A percentile compares a stretch with the other conserved stretches of the same genome.
phyloP scores from a whole-genome alignment of 2,113 vertebrate genomes.

The Carassius carassius region DNA sequence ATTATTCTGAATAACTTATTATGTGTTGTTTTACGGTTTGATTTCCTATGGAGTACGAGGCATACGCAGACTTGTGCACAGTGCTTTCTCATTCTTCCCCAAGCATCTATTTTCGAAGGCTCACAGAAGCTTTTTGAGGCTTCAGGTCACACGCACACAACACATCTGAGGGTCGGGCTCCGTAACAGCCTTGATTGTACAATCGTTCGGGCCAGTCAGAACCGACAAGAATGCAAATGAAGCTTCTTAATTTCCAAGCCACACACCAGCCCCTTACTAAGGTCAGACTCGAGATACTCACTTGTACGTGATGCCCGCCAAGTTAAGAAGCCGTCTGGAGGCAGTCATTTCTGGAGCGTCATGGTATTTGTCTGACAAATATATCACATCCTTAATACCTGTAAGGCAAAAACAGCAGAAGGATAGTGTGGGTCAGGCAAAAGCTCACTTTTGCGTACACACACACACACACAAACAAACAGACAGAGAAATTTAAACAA shows the following conservation, averaged over 20 bases:
- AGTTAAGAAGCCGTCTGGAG: conserved; percentile 82
- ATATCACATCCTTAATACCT: conserved; percentile 94
- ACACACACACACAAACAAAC: neutral
- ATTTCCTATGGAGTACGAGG: neutral
- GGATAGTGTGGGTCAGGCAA: conserved; percentile 6
- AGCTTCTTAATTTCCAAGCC: conserved; percentile 10
- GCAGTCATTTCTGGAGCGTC: conserved; percentile 83
- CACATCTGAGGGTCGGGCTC: conserved; percentile 29
- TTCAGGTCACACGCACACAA: conserved; percentile 28
- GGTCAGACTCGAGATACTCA: conserved; percentile 63
- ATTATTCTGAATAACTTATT: neutral
- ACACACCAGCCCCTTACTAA: neutral
- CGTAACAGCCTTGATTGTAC: conserved; percentile 24
- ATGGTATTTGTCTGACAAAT: conserved; percentile 94
- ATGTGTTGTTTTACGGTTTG: neutral
- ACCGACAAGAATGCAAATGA: conserved; percentile 27
- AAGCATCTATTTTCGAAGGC: neutral
- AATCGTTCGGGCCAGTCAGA: neutral
- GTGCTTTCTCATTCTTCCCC: conserved; percentile 12
- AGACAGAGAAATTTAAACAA: conserved; percentile 27
- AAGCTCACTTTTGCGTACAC: neutral
- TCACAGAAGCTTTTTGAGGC: conserved; percentile 15
- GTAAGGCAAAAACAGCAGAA: conserved; percentile 50
- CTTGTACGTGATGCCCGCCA: conserved; percentile 84
- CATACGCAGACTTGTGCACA: neutral